Evolutionary conservation across 2,888 invertebrate genomes (phyloP).

Genomic region (Polydrusus pterygomalis): DNA sequence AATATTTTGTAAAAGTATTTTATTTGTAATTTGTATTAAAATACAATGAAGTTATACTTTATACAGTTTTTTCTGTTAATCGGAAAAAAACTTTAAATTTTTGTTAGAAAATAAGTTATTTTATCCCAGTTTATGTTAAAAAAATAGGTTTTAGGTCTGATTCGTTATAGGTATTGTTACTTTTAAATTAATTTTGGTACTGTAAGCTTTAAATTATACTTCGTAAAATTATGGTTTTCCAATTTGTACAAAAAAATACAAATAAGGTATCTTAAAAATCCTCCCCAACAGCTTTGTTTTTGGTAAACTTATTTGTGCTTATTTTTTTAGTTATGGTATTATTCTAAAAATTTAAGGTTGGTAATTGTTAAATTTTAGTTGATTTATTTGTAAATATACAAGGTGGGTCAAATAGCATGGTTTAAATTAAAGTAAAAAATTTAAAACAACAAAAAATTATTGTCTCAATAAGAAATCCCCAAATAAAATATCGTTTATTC

Average conservation of each 20-base stretch:
- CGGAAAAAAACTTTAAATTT: conserved; percentile 13
- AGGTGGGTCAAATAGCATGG: background rate
- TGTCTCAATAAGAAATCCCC: no score
- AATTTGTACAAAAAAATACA: conserved; percentile 7
- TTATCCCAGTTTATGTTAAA: conserved; percentile 8
- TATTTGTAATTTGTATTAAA: conserved; percentile 14
- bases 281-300: conserved; percentile 27
- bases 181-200: conserved; percentile 10
- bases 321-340: background rate
- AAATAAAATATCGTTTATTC: no score
- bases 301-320: background rate
- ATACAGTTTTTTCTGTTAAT: conserved; percentile 13
- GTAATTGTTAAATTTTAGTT: conserved; percentile 1
- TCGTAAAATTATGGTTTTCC: background rate
- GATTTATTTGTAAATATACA: conserved; percentile 16
- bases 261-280: conserved; percentile 1
- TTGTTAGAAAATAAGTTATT: conserved; percentile 35
- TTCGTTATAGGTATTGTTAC: background rate
- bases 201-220: background rate
- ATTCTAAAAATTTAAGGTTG: background rate
- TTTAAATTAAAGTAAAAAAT: background rate
- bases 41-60: background rate
- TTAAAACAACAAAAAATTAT: no score
- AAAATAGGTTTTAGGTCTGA: conserved; percentile 6
- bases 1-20: conserved; percentile 20